Percentiles rank a stretch among this genome's conserved stretches.
These are phyloP conservation scores for Pissodes strobi DNA, from an alignment of 1,140 invertebrate species.

Conservation along the genomic window DNA sequence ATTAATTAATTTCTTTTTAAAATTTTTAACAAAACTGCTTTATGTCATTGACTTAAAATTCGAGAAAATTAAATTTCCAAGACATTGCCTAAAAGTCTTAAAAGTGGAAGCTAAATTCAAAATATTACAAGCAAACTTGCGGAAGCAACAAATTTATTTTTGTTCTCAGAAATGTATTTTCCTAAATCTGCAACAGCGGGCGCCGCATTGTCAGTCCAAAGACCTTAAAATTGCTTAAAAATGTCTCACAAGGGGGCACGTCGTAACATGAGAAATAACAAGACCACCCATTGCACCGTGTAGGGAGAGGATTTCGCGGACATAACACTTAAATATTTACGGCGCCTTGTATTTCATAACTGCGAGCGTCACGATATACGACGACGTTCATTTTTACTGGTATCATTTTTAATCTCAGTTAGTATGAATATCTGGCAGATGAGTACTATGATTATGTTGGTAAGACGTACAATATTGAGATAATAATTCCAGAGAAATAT, in stretches of 20 bases:
- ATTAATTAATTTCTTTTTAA: too few relatives aligned
- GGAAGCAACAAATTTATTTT: slow-evolving; percentile 1
- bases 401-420: slow-evolving; percentile 3
- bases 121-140: not conserved
- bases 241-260: slow-evolving; percentile 18
- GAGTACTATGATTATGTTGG: too few relatives aligned
- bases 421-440: not conserved
- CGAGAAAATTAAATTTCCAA: too few relatives aligned
- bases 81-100: too few relatives aligned
- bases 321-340: slow-evolving; percentile 34
- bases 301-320: slow-evolving; percentile 12
- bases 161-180: slow-evolving; percentile 1
- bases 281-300: slow-evolving; percentile 8
- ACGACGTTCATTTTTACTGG: not conserved
- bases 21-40: too few relatives aligned
- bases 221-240: slow-evolving; percentile 16
- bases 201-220: slow-evolving; percentile 23
- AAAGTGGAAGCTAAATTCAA: too few relatives aligned
- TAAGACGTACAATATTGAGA: too few relatives aligned
- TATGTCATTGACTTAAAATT: too few relatives aligned
- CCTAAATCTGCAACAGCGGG: slow-evolving; percentile 1
- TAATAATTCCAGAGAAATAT: too few relatives aligned
- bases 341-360: slow-evolving; percentile 28
- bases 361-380: not conserved
- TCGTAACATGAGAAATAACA: slow-evolving; percentile 25